phyloP scores from a whole-genome alignment of 2,797 vertebrate species.

The Lacerta bilineata region DNA sequence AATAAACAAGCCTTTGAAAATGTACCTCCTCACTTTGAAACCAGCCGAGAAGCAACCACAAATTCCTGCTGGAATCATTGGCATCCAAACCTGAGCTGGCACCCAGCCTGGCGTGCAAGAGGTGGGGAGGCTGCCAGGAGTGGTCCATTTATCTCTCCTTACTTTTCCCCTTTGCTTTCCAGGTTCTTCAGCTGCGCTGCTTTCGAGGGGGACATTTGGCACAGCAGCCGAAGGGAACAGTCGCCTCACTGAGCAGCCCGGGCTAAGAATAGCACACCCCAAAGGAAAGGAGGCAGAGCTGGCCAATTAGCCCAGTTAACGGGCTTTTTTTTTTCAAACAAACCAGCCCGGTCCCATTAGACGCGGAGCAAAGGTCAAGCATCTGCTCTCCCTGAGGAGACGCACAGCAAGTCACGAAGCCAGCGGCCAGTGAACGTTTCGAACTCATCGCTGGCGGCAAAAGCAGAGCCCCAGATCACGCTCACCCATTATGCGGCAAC shows the following conservation, averaged over 20 bases:
- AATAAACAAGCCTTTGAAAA: not conserved
- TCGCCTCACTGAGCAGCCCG: too few relatives aligned
- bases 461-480: not conserved
- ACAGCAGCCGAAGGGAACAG: not conserved
- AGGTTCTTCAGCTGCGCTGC: not conserved
- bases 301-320: not conserved
- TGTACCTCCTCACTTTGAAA: not conserved
- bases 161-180: not conserved
- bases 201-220: not conserved
- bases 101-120: too few relatives aligned
- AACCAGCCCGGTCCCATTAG: not conserved
- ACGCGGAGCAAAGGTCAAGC: not conserved
- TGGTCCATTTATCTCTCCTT: not conserved
- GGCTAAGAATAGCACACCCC: not conserved
- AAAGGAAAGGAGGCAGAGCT: not conserved
- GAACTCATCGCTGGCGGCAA: too few relatives aligned
- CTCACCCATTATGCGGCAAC: too few relatives aligned
- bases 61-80: not conserved
- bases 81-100: not conserved
- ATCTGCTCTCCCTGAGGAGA: not conserved
- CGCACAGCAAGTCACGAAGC: too few relatives aligned
- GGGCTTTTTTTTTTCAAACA: not conserved
- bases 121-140: not conserved
- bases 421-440: not conserved
- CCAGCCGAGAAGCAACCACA: not conserved